Percentiles rank a stretch among this genome's conserved stretches.
phyloP scores from a whole-genome alignment of 2,113 vertebrate genomes.

The Petrocephalus zakoni region DNA sequence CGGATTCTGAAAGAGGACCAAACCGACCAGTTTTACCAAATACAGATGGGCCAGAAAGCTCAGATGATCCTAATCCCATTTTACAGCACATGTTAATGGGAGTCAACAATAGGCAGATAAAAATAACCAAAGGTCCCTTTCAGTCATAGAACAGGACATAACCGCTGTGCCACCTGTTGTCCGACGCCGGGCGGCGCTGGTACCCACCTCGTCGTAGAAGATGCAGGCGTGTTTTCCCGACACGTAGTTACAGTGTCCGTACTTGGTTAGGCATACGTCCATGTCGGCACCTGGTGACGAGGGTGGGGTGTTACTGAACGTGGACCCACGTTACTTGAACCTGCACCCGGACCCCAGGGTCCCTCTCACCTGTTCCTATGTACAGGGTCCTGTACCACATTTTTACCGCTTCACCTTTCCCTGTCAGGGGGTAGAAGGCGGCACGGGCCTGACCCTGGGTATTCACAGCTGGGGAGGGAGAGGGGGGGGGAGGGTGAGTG shows the following conservation, averaged over 20 bases:
- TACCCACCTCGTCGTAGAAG: slow-evolving; percentile 90
- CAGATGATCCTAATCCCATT: not conserved
- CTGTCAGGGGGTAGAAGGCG: slow-evolving; percentile 86
- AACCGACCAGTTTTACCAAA: not conserved
- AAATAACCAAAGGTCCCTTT: not conserved
- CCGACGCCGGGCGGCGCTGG: not conserved
- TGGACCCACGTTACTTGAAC: not conserved
- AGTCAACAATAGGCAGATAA: not conserved
- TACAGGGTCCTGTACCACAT: slow-evolving; percentile 97
- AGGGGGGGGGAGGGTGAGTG: not conserved
- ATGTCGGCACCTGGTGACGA: slow-evolving; percentile 84
- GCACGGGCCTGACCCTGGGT: slow-evolving; percentile 87
- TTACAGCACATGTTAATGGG: not conserved
- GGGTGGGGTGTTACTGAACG: not conserved
- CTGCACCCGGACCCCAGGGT: not conserved
- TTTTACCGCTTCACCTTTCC: slow-evolving; percentile 76
- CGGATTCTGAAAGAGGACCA: not conserved
- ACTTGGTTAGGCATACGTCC: slow-evolving; percentile 99
- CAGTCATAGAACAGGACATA: not conserved
- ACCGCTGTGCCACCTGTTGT: not conserved
- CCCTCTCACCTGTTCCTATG: slow-evolving; percentile 85
- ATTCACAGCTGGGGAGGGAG: slow-evolving; percentile 62
- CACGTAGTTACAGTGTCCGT: slow-evolving; percentile 94
- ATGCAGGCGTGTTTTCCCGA: slow-evolving; percentile 98
- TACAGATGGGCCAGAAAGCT: not conserved